phyloP scores from a whole-genome alignment of 2,888 invertebrate genomes.

The Thera obeliscata region DNA sequence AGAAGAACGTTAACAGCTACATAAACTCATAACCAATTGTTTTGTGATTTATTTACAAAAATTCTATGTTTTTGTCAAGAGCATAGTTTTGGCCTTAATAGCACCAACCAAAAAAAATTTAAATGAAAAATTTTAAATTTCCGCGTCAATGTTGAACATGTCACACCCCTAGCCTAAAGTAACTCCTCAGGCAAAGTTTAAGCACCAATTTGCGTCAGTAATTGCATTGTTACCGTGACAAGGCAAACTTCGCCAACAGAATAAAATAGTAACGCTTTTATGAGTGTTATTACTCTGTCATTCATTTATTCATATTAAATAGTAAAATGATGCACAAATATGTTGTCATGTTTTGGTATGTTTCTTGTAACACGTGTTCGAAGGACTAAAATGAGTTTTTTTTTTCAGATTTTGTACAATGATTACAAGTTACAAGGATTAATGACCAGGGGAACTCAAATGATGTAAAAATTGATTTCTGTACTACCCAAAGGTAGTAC shows the following conservation, averaged over 20 bases:
- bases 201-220: slow-evolving; percentile 45
- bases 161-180: slow-evolving; percentile 26
- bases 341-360: neutral
- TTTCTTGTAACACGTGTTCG: neutral
- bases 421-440: no score
- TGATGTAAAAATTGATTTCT: no score
- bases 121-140: neutral
- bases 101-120: neutral
- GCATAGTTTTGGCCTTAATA: no score
- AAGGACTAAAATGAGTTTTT: no score
- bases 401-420: no score
- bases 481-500: no score
- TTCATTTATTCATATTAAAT: slow-evolving; percentile 32
- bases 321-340: neutral
- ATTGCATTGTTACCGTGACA: slow-evolving; percentile 48
- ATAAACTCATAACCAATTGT: no score
- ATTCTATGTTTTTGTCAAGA: no score
- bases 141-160: neutral
- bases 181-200: slow-evolving; percentile 41
- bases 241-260: slow-evolving; percentile 41
- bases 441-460: no score
- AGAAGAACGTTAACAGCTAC: no score
- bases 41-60: no score
- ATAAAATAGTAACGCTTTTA: slow-evolving; percentile 34
- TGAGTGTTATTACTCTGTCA: slow-evolving; percentile 42